Conservation (phyloP, 30 jellyfish, hydroid and myxozoan genomes). For the Aurelia coerulea region DNA sequence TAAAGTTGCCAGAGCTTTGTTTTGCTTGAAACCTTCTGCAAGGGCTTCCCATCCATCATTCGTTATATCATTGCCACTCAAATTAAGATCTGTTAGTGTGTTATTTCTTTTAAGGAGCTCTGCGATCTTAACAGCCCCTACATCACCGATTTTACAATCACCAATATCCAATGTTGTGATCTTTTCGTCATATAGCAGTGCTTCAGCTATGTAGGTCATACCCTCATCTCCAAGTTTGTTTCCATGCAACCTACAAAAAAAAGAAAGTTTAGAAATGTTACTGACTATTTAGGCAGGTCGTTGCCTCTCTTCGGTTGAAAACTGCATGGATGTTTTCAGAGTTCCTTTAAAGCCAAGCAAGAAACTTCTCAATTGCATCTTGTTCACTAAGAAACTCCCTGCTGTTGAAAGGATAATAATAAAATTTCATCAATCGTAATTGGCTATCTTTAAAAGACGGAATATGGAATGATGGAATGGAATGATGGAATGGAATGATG, state of each 20-base stretch:
- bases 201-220: slow-evolving; percentile 51
- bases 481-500: no score
- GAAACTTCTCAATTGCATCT: no score
- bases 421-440: no score
- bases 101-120: slow-evolving; percentile 39
- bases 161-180: slow-evolving; percentile 69
- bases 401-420: no score
- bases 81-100: slow-evolving; percentile 49
- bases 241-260: slow-evolving; percentile 71
- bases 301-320: no score
- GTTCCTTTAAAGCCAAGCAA: no score
- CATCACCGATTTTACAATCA: slow-evolving; percentile 71
- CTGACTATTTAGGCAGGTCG: no score
- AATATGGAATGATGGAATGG: no score
- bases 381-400: no score
- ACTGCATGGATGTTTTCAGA: no score
- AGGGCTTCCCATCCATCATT: slow-evolving; percentile 63
- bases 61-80: slow-evolving; percentile 44
- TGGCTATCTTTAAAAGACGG: no score
- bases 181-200: slow-evolving; percentile 44
- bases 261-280: neutral
- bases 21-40: slow-evolving; percentile 57
- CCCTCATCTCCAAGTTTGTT: slow-evolving; percentile 83
- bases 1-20: slow-evolving; percentile 55
- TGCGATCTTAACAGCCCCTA: slow-evolving; percentile 58